Evolutionary conservation across 2,888 invertebrate genomes (phyloP).

Genomic region (Mechanitis mazaeus): DNA sequence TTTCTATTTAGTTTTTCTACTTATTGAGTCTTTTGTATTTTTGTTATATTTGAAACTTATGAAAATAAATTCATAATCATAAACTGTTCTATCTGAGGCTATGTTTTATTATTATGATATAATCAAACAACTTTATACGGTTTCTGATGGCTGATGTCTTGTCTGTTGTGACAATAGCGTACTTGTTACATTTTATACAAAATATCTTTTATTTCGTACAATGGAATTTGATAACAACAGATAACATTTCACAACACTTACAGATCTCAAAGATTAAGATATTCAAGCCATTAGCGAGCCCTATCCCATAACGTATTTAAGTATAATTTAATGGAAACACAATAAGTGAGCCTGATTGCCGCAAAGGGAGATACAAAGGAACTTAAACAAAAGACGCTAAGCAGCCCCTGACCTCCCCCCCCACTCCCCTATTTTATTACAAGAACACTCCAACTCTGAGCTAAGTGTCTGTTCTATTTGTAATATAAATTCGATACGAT

Average conservation of each 20-base stretch:
- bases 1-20: no score
- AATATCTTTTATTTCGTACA: no score
- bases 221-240: no score
- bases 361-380: slow-evolving; percentile 13
- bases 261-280: background rate
- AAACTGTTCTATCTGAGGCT: no score
- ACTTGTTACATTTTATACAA: no score
- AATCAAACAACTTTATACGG: no score
- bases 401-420: background rate
- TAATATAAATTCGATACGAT: background rate
- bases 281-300: background rate
- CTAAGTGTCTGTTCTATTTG: slow-evolving; percentile 4
- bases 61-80: no score
- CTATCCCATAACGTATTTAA: background rate
- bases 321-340: slow-evolving; percentile 14
- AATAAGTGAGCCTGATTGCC: slow-evolving; percentile 17
- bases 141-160: no score
- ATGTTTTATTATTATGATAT: no score
- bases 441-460: slow-evolving; percentile 5
- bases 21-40: no score
- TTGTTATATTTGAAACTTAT: no score
- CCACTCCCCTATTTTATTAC: background rate
- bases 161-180: no score
- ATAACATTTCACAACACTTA: background rate
- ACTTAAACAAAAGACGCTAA: slow-evolving; percentile 5